Conservation (phyloP, 2,888 invertebrate genomes). For the Maniola hyperantus region DNA sequence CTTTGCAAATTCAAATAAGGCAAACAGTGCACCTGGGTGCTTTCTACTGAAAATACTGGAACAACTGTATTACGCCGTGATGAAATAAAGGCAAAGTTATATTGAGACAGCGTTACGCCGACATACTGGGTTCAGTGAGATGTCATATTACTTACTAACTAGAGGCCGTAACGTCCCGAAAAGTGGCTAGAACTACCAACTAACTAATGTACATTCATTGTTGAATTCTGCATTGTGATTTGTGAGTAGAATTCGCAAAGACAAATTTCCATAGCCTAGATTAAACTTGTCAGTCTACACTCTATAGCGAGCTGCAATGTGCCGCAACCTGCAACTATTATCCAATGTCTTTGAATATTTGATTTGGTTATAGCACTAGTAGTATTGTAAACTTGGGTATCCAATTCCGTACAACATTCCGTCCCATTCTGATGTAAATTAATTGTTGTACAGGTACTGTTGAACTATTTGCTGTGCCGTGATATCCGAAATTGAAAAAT, state of each 20-base stretch:
- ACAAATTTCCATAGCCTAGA: constrained; percentile 76
- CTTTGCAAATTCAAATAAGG: not conserved
- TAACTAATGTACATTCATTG: constrained; percentile 52
- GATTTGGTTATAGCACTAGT: constrained; percentile 40
- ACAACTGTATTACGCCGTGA: constrained; percentile 37
- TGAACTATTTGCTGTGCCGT: not conserved
- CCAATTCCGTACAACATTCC: not conserved
- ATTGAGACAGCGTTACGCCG: constrained; percentile 46
- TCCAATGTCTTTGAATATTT: constrained; percentile 18
- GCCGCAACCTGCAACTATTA: constrained; percentile 43
- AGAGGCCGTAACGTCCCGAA: no score
- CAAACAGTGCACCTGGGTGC: constrained; percentile 33
- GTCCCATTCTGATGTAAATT: not conserved
- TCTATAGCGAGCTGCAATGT: constrained; percentile 67
- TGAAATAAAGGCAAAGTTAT: constrained; percentile 36
- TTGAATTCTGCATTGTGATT: constrained; percentile 63
- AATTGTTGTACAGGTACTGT: not conserved
- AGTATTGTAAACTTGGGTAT: not conserved
- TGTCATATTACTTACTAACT: not conserved
- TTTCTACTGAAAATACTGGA: constrained; percentile 34
- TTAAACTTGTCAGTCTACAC: constrained; percentile 69
- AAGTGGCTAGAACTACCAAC: no score
- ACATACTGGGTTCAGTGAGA: not conserved
- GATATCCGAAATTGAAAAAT: no score
- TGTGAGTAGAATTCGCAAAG: constrained; percentile 72